Percentiles rank a stretch among this genome's conserved stretches.
Conservation (phyloP, 92 coral and sea anemone species). For the Anthopleura xanthogrammica region DNA sequence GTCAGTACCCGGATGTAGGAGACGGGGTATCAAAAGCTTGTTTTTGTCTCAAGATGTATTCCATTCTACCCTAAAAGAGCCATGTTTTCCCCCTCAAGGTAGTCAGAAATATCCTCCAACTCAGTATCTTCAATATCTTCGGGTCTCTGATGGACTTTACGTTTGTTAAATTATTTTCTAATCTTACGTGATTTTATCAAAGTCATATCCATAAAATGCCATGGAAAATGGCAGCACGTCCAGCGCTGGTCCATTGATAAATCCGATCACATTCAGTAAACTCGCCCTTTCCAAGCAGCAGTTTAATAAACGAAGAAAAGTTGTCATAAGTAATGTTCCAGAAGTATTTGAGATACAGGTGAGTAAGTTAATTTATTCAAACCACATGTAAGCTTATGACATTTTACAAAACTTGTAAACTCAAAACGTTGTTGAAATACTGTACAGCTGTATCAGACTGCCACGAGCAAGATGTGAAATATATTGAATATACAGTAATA, state of each 20-base stretch:
- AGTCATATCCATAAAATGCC: background rate
- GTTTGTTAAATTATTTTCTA: background rate
- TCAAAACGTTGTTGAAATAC: too few species aligned
- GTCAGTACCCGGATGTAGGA: background rate
- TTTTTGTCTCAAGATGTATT: background rate
- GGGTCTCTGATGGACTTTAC: background rate
- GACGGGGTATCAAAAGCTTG: background rate
- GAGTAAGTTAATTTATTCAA: conserved; percentile 10
- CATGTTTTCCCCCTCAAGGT: background rate
- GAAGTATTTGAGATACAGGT: conserved; percentile 65
- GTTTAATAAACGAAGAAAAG: conserved; percentile 66
- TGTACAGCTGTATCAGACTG: too few species aligned
- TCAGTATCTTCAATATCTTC: background rate
- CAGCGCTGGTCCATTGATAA: conserved; percentile 8
- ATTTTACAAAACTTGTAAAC: too few species aligned
- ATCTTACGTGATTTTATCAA: background rate
- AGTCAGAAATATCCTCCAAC: background rate
- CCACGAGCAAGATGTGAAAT: too few species aligned
- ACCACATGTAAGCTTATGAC: background rate
- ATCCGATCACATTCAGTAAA: conserved; percentile 10
- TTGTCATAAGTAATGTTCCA: conserved; percentile 57
- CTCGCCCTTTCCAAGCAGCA: conserved; percentile 56
- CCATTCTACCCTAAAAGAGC: background rate
- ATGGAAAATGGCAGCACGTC: conserved; percentile 1
- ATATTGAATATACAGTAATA: too few species aligned